phyloP scores from a whole-genome alignment of 2,113 vertebrate genomes.

The Bufo gargarizans region DNA sequence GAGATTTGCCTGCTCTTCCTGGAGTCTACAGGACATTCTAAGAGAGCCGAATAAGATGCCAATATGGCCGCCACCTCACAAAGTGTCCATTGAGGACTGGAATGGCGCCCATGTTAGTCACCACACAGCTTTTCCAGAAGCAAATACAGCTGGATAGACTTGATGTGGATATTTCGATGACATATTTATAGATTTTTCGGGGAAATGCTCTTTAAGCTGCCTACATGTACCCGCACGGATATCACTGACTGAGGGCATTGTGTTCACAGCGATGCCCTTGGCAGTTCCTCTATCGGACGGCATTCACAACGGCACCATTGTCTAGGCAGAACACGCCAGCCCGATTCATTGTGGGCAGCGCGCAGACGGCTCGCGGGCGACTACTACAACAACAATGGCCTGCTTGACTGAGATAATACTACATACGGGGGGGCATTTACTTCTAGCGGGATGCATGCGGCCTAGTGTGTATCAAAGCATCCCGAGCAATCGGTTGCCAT shows the following conservation, averaged over 20 bases:
- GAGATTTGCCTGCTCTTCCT: background rate
- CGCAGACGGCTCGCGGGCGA: background rate
- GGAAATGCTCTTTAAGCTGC: constrained; percentile 30
- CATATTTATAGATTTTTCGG: background rate
- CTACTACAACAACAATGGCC: constrained; percentile 16
- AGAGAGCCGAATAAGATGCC: background rate
- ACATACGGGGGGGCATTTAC: background rate
- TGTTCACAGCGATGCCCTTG: constrained; percentile 7
- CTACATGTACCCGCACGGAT: background rate
- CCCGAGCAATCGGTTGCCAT: background rate
- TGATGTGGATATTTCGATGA: background rate
- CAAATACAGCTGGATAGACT: background rate
- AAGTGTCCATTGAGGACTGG: background rate
- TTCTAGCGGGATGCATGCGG: background rate
- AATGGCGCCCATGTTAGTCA: background rate
- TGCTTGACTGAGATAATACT: background rate
- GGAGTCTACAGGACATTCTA: background rate
- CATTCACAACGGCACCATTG: background rate
- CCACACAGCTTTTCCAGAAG: background rate
- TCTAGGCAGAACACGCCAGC: background rate
- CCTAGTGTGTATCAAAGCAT: background rate
- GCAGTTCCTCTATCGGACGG: constrained; percentile 7
- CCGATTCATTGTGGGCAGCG: background rate
- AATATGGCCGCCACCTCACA: background rate
- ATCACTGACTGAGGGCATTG: constrained; percentile 21